These are phyloP conservation scores for Halcyon senegalensis DNA, from an alignment of 2,113 vertebrate genomes.

Conservation along the genomic window DNA sequence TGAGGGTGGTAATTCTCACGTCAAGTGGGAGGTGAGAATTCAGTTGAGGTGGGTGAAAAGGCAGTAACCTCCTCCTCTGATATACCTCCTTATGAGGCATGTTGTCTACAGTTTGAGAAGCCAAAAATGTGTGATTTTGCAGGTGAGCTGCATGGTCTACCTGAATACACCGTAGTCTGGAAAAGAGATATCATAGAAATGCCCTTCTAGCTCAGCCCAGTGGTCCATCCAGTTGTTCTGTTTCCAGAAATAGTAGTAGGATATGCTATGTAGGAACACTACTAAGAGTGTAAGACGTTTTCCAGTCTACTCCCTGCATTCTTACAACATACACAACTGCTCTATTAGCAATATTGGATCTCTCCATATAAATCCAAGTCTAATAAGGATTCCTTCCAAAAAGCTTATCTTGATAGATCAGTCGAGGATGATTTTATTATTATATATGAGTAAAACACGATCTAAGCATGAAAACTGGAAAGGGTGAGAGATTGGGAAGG, in stretches of 20 bases:
- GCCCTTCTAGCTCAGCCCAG: not conserved
- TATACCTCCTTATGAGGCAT: not conserved
- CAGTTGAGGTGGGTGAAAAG: not conserved
- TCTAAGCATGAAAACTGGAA: not conserved
- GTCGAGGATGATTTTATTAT: not conserved
- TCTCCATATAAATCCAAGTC: not conserved
- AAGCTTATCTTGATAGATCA: not conserved
- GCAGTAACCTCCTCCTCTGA: not conserved
- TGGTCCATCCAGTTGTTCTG: not conserved
- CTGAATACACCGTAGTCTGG: not conserved
- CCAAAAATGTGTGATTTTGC: not conserved
- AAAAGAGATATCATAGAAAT: not conserved
- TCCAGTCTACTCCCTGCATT: not conserved
- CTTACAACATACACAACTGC: not conserved
- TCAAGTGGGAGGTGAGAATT: not conserved
- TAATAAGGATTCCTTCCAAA: not conserved
- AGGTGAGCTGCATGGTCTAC: not conserved
- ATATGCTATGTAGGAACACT: not conserved
- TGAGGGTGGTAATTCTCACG: not conserved
- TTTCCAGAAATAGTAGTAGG: not conserved
- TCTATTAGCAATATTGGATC: not conserved
- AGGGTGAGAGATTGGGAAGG: not conserved
- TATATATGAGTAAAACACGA: not conserved
- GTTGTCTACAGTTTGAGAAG: not conserved
- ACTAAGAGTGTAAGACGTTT: not conserved